Base-by-base conservation (phyloP, 2,888 invertebrate genomes). In the Torymus aiolomorphi region DNA sequence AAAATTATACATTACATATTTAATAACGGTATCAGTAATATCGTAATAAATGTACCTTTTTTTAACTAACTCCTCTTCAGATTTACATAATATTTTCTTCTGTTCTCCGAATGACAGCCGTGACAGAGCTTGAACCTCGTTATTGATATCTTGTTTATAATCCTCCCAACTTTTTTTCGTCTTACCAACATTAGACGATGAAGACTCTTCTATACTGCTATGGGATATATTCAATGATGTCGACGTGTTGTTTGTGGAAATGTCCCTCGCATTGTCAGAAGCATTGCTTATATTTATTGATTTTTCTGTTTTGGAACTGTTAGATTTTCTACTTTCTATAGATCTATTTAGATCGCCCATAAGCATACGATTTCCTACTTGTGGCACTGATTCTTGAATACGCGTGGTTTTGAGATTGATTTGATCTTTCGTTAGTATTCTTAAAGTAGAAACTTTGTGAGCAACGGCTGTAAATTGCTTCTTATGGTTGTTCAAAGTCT, bases 51-150 rank as follows among this genome's bases (percentile, higher is more conserved):
- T 16, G 1, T 83, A 88, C 90, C 89, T 84, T 85, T 87, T 88
- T 20, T 80, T 80, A 24, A 89, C 85, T 76, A 90, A 85, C 71
- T 86, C 82, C 20, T 87, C 82, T 80, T 90, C 89, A 2, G 85
- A 84, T 4, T 86, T 83, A 49, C 56, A 76, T 62, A 89, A 81
- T 42, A 84, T 77, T 62, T 81, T 67, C 20, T 83, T 81, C 78
- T 87, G 87, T 62, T 87, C 83, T 0, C 78, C 72, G 0, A 54
- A 13, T 20, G 87, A 69, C 52, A 89, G 83, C 31, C 57, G 72
- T 0, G 74, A 65, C 14, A 88, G 67, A 57, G 79, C 62, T 49
- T 85, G 78, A 14, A 89, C 75, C 67, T 88, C 87, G 1, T 76
- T 75, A 52, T 83, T 84, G 14, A 87, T 85, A 31, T 85, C 84